Base-by-base conservation (phyloP, 1,140 invertebrate genomes). In the Myzus persicae region DNA sequence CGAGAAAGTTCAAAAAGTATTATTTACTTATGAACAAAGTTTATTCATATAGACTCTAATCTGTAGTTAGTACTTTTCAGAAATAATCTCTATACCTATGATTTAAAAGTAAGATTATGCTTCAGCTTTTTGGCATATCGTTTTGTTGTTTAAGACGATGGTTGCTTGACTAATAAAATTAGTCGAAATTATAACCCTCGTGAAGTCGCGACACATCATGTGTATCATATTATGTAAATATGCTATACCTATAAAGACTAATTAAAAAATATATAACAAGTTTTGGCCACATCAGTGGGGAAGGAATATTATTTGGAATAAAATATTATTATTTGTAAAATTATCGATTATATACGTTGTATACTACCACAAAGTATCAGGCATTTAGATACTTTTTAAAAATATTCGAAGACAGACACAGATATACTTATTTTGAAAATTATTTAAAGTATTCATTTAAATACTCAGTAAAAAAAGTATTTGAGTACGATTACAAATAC, bases 1-100 rank as follows among this genome's bases (percentile, higher is more conserved):
- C 31, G 84, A 87, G 14, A 87, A 46, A 44, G 31, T 87, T 87
- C 26, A n/a, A 44, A 42, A 87, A 18, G 24, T 46, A 44, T 87
- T 46, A 44, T 87, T 87, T 87, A 44, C 31, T n/a, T n/a, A 20
- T 8, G 84, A 87, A 87, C 84, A 87, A 87, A 87, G 42, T 87
- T 44, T 44, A 44, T 87, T 87, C 40, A 42, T 42, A 42, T 42
- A 38, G 31, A n/a, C 40, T 85, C 26, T 87, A 44, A 44, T 44
- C 26, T 87, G 44, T 76, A n/a, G 59, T 1, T 67, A n/a, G 4
- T 46, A 87, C 14, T 44, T n/a, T 26, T 46, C 84, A 14, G 42
- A 44, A 87, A 31, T 42, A 40, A 42, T 84, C 40, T 82, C 22
- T 44, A 8, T 84, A 84, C n/a, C n/a, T 84, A 84, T 9, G 76